These are phyloP conservation scores for Trochalopteron elliotii DNA, from an alignment of 2,113 vertebrate genomes.

Conservation along the genomic window DNA sequence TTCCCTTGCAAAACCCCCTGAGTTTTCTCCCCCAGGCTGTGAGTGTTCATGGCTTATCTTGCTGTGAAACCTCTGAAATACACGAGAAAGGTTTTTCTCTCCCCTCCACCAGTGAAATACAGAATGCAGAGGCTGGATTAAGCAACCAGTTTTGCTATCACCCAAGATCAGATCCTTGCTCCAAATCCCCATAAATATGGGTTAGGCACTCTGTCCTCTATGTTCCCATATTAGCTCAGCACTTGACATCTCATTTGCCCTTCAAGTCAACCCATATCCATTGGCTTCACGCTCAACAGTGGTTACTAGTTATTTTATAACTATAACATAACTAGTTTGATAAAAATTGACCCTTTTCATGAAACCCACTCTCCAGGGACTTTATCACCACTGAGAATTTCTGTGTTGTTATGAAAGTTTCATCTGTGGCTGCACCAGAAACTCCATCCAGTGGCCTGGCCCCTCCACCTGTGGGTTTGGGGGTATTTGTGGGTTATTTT, in stretches of 20 bases:
- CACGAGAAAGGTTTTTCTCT: accelerated
- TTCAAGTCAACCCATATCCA: background rate
- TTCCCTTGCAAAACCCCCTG: background rate
- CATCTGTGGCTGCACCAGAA: accelerated
- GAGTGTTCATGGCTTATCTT: background rate
- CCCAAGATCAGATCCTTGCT: background rate
- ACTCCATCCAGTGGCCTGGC: background rate
- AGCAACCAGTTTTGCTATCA: background rate
- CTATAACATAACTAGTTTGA: background rate
- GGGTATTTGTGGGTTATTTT: background rate
- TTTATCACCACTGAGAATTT: background rate
- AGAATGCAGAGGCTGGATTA: background rate
- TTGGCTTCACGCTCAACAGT: background rate
- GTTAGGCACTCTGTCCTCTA: background rate
- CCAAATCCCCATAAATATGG: background rate
- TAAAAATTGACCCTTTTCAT: background rate
- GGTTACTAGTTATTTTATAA: background rate
- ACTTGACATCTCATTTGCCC: background rate
- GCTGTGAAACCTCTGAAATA: background rate
- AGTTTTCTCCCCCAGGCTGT: background rate
- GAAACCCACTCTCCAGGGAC: background rate
- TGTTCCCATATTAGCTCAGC: background rate
- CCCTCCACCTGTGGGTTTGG: background rate
- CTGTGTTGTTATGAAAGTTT: background rate
- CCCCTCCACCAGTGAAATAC: background rate